Base-by-base conservation (phyloP, 1,140 invertebrate species). In the Sarcophaga bullata region DNA sequence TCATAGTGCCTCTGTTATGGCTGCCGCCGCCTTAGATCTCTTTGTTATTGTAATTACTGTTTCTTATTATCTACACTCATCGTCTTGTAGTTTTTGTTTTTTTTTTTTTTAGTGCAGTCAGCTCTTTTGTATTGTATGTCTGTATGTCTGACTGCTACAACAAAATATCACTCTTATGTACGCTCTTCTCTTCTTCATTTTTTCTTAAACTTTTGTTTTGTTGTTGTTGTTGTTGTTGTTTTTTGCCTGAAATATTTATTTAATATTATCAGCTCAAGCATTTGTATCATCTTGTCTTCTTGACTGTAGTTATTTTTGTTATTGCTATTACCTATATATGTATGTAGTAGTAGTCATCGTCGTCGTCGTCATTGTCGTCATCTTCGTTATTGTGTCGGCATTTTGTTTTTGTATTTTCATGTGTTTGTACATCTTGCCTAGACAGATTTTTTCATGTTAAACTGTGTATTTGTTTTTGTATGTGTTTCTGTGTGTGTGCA, bases 31-130 rank as follows among this genome's bases (percentile, higher is more conserved):
- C n/a, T 11, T 85, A 49, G 25, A 37, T 37, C 25, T 37, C 25
- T 37, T 78, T 82, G 73, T 72, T 82, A 76, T 83, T 62, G 81
- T 58, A 76, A 73, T 81, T 81, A 48, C 37, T 49, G 62, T 52
- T 82, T 68, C 62, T 54, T 84, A 37, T 37, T 37, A 68, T 83
- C 73, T 76, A 49, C 13, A 2, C 37, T n/a, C 19, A n/a, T 62
- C 58, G 58, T 62, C 15, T 62, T 17, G 58, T 17, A n/a, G 19
- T 15, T 17, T 62, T 15, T 62, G 58, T 62, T 62, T 62, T 62
- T 62, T 68, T 68, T 68, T 68, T 68, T 68, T n/a, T 68, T 17
- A 8, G 58, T 17, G 62, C 62, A 10, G 82, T 75, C 37, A 13
- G 7, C 11, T 48, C 19, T 37, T 11, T 73, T 46, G 25, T 37